Evolutionary conservation across 1,140 invertebrate species (phyloP), one percentile per base, ranked within the genome.

Genomic region (Schlechtendalia chinensis): DNA sequence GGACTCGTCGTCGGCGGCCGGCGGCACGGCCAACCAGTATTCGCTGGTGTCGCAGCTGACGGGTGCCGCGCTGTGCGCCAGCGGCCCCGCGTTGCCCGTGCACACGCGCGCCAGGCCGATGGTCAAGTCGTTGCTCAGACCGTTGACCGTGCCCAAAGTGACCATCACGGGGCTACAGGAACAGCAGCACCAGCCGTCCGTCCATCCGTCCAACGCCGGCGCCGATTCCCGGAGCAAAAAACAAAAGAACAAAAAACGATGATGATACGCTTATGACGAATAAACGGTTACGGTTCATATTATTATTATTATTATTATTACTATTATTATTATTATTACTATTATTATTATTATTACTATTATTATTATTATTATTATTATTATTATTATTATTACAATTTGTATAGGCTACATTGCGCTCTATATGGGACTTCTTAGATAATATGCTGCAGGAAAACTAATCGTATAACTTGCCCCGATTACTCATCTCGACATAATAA

Each of bases 11-110:
- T n/a, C n/a, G n/a, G n/a, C n/a, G n/a, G n/a, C 86, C 83, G 86
- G 84, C 83, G 85, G 47, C 59, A 69, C 56, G 53, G 75, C 69
- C 39, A 83, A 82, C 63, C 80, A 83, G 29, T 85, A 83, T 83
- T 87, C 87, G 1, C 83, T 90, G 29, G 88, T 90, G 22, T 89
- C 89, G 4, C 89, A 90, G 82, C 84, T 91, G 19, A 90, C 89
- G 6, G 88, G 87, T 53, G 90, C 90, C 0, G 89, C 89, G 0
- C 85, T 91, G 5, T 91, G 90, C 84, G 90, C 89, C 6, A 89
- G 89, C 81, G 88, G 89, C 69, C 89, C 90, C 0, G 89, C 89
- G 11, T 85, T 91, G 65, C 90, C 90, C 19, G 83, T 84, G 32
- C 84, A 85, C 39, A 84, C 84, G 11, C 83, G 82, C 53, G 86